phyloP scores from a whole-genome alignment of 2,797 vertebrate species.

The Cirrhinus mrigala region DNA sequence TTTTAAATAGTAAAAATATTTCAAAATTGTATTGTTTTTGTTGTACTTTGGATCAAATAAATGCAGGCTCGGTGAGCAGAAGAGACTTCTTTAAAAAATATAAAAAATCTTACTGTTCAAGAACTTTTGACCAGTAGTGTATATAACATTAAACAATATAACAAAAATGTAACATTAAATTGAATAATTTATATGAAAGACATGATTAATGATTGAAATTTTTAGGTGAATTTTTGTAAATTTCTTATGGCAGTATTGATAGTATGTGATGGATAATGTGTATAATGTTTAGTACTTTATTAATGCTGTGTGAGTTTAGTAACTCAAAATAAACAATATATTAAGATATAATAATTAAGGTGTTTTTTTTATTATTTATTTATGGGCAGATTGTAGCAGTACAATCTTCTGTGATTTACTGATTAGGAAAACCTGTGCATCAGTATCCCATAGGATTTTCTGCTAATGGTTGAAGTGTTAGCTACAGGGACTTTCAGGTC shows the following conservation, averaged over 20 bases:
- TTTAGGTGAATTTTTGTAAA: neutral
- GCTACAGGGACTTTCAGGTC: conserved; percentile 55
- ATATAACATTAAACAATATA: neutral
- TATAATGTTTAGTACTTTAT: neutral
- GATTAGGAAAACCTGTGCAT: conserved; percentile 1
- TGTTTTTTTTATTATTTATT: no score
- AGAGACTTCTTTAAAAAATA: no score
- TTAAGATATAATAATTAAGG: neutral
- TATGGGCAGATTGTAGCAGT: neutral
- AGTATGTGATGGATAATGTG: neutral
- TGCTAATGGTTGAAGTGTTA: conserved; percentile 42
- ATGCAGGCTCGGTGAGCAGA: no score
- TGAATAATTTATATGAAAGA: neutral
- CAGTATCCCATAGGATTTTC: neutral
- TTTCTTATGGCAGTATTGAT: neutral
- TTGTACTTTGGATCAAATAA: no score
- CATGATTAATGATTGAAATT: neutral
- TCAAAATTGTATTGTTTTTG: no score
- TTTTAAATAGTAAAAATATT: no score
- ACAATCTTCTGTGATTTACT: neutral
- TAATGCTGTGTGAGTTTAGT: neutral
- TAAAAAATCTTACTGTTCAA: no score
- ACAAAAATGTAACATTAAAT: neutral
- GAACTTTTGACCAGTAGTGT: no score
- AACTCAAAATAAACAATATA: neutral